These are phyloP conservation scores for Poeciliopsis presidionis DNA, from an alignment of 2,797 vertebrate species.

Conservation along the genomic window DNA sequence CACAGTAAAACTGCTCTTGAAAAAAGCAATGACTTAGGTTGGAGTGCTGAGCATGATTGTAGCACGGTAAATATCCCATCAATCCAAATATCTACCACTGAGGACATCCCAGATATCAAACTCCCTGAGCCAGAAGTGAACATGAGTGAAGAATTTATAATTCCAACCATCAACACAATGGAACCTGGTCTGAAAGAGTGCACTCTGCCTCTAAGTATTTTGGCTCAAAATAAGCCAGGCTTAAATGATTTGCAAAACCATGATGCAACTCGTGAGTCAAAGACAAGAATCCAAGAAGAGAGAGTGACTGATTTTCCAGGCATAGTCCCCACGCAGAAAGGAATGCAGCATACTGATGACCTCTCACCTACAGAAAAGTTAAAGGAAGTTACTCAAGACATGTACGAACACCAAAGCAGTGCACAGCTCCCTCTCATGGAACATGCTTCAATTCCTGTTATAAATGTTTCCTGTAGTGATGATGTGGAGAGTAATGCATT, in stretches of 20 bases:
- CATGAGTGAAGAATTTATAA: constrained; percentile 50
- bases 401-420: constrained; percentile 13
- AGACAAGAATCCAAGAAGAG: constrained; percentile 31
- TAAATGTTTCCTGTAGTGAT: constrained; percentile 73
- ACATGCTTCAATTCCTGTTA: constrained; percentile 63
- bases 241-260: constrained; percentile 40
- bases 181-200: constrained; percentile 69
- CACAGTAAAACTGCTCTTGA: constrained; percentile 27
- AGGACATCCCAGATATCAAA: constrained; percentile 55
- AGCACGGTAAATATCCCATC: constrained; percentile 62
- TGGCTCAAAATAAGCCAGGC: constrained; percentile 50
- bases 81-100: constrained; percentile 59
- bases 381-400: constrained; percentile 59
- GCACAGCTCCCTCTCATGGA: constrained; percentile 44
- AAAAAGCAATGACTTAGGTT: constrained; percentile 31
- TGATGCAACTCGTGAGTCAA: constrained; percentile 46
- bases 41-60: constrained; percentile 13
- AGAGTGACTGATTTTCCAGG: constrained; percentile 13
- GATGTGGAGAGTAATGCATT: constrained; percentile 42
- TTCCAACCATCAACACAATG: constrained; percentile 66
- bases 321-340: constrained; percentile 35
- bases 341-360: constrained; percentile 44
- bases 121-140: constrained; percentile 38
- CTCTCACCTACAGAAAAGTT: constrained; percentile 27
- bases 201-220: constrained; percentile 51